Base-by-base conservation (phyloP, 2,888 invertebrate genomes). In the Acronicta leporina region DNA sequence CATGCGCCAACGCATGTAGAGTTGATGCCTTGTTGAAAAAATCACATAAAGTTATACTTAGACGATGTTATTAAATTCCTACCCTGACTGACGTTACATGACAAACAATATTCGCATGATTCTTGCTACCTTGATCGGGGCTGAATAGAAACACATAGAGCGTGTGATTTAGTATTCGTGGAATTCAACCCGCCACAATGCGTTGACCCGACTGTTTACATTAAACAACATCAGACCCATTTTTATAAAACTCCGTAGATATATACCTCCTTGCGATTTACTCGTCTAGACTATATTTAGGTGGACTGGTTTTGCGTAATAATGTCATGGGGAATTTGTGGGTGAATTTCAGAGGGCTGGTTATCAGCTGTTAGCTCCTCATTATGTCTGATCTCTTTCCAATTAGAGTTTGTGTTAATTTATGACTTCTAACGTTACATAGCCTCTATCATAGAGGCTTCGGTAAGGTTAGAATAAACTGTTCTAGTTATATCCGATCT, bases 171-270 rank as follows among this genome's bases (percentile, higher is more conserved):
- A 75, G 68, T 70, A 62, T 89, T 89, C 89, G 76, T 77, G 75
- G 88, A 88, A 89, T 81, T 73, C 66, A 73, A 65, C 68, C 59
- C 66, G 75, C 64, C 68, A 87, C 86, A 85, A 90, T 86, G 78
- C 90, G 77, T 90, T 91, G 90, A 91, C 91, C 91, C 73, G 80
- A 72, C 58, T 90, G 91, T 90, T 91, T 91, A 90, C 79, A 75
- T 85, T 83, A 73, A 63, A 69, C 72, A 73, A 77, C 75, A 73
- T 71, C 82, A 81, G 82, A 72, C 72, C 76, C 76, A 76, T 78
- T 77, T 78, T 76, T 72, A 73, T 65, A 73, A 67, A 68, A 73
- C 64, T 52, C 40, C 46, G 57, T 63, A 63, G 58, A 63, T 70
- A 51, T 67, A 67, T 69, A 72, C 64, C 33, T 33, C 33, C 33